Evolutionary conservation across 2,888 invertebrate species (phyloP).

Genomic region (Agrochola lota): DNA sequence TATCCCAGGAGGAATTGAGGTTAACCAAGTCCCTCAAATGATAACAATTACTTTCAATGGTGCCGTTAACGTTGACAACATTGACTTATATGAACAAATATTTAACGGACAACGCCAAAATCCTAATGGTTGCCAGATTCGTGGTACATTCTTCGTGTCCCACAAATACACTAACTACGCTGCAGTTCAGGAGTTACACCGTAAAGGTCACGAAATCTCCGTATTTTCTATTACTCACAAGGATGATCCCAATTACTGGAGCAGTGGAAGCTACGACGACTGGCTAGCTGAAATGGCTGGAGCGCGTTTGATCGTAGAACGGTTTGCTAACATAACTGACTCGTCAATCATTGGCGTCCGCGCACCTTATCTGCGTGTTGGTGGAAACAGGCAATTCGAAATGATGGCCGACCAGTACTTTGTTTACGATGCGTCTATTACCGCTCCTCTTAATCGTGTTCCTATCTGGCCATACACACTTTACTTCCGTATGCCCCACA

Average conservation of each 20-base stretch:
- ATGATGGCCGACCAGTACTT: slow-evolving; percentile 99
- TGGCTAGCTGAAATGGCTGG: slow-evolving; percentile 99
- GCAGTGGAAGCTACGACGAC: slow-evolving; percentile 95
- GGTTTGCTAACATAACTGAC: slow-evolving; percentile 97
- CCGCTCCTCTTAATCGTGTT: slow-evolving; percentile 96
- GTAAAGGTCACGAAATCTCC: slow-evolving; percentile 97
- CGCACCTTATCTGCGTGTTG: slow-evolving; percentile 97
- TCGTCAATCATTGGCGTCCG: slow-evolving; percentile 97
- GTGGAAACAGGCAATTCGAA: slow-evolving; percentile 98
- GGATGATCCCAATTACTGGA: slow-evolving; percentile 97
- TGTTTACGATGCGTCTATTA: slow-evolving; percentile 98
- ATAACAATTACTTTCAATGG: slow-evolving; percentile 98
- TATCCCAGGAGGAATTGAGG: slow-evolving; percentile 96
- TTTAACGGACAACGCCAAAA: slow-evolving; percentile 96
- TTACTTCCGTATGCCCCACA: slow-evolving; percentile 99
- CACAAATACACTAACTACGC: slow-evolving; percentile 98
- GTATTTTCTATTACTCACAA: slow-evolving; percentile 98
- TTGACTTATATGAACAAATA: slow-evolving; percentile 97
- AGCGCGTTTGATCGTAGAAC: slow-evolving; percentile 95
- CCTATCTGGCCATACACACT: slow-evolving; percentile 99
- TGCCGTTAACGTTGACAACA: slow-evolving; percentile 97
- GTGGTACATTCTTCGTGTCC: slow-evolving; percentile 97
- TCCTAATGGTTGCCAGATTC: slow-evolving; percentile 97
- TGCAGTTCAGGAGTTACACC: slow-evolving; percentile 96
- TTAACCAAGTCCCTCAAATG: slow-evolving; percentile 97